Evolutionary conservation across 2,797 vertebrate genomes (phyloP).

Genomic region (Coregonus sp.): DNA sequence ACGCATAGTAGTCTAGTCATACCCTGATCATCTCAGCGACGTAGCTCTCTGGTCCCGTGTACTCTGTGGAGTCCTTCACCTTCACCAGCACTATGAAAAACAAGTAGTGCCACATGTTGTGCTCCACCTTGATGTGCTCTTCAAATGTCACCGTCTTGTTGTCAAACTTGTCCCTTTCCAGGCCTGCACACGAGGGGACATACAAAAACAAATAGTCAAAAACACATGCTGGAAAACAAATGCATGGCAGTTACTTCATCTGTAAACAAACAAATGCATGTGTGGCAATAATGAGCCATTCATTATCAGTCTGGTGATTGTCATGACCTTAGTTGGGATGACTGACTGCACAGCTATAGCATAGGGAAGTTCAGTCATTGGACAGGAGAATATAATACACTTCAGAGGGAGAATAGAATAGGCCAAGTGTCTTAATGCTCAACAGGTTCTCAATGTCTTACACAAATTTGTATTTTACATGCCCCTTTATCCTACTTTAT

Average conservation of each 20-base stretch:
- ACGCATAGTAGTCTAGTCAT: conserved; percentile 58
- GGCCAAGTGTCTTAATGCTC: not conserved
- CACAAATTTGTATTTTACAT: too few species aligned
- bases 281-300: conserved; percentile 29
- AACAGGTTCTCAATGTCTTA: not conserved
- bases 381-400: conserved; percentile 11
- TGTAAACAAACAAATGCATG: not conserved
- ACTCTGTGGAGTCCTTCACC: conserved; percentile 97
- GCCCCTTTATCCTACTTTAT: too few species aligned
- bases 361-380: conserved; percentile 46
- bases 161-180: conserved; percentile 98
- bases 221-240: not conserved
- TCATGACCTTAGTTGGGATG: conserved; percentile 41
- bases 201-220: not conserved
- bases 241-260: not conserved
- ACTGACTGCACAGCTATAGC: conserved; percentile 12
- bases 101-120: conserved; percentile 99
- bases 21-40: conserved; percentile 99
- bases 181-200: conserved; percentile 69
- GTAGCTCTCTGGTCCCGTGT: conserved; percentile 96
- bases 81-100: conserved; percentile 97
- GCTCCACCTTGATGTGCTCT: conserved; percentile 97
- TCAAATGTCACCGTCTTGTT: conserved; percentile 99
- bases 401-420: conserved; percentile 11
- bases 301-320: conserved; percentile 13